Percentiles rank a stretch among this genome's conserved stretches.
phyloP scores from a whole-genome alignment of 2,113 vertebrate genomes.

The Toxotes chatareus region DNA sequence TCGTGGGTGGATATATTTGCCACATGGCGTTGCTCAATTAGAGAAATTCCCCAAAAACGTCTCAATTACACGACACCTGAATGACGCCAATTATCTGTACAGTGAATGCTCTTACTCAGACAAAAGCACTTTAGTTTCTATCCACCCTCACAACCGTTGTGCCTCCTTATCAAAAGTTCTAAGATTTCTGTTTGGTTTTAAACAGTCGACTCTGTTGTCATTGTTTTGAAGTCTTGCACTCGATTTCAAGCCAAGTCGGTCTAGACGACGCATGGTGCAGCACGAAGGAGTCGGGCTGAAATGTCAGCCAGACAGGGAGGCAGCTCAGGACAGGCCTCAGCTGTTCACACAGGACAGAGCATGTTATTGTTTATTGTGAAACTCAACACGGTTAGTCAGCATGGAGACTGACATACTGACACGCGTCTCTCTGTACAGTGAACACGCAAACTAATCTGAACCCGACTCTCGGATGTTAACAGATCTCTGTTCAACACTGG shows the following conservation, averaged over 20 bases:
- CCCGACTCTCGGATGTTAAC: neutral
- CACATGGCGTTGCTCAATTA: neutral
- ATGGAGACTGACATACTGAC: neutral
- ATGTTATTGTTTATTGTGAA: slow-evolving; percentile 40
- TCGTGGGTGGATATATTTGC: neutral
- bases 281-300: neutral
- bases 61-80: neutral
- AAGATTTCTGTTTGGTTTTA: neutral
- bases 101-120: neutral
- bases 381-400: slow-evolving; percentile 7
- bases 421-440: neutral
- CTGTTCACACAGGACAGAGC: slow-evolving; percentile 24
- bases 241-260: slow-evolving; percentile 17
- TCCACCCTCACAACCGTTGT: neutral
- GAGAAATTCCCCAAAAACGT: neutral
- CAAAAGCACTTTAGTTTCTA: neutral
- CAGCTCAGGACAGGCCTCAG: slow-evolving; percentile 4
- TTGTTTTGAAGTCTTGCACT: neutral
- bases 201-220: slow-evolving; percentile 4
- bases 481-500: neutral
- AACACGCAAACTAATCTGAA: neutral
- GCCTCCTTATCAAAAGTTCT: neutral
- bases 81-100: neutral
- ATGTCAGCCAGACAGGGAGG: neutral
- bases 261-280: neutral